A percentile compares a stretch with the other conserved stretches of the same genome.
Conservation (phyloP, 2,113 vertebrate species). For the Equus quagga region DNA sequence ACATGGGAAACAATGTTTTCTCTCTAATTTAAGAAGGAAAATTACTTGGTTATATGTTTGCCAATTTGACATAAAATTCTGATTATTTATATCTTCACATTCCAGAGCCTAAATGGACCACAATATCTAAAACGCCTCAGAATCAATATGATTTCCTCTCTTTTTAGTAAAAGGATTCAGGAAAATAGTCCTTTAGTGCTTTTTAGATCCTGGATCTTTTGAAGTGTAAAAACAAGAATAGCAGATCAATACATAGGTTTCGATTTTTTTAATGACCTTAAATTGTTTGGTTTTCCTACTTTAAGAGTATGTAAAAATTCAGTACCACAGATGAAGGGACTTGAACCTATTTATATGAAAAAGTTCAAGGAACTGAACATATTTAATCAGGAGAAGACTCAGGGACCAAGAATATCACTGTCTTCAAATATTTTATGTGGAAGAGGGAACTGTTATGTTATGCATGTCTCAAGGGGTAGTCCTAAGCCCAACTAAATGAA, state of each 20-base stretch:
- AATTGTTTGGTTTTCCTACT: not conserved
- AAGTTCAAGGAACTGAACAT: not conserved
- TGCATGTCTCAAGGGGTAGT: not conserved
- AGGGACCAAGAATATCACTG: not conserved
- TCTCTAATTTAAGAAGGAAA: not conserved
- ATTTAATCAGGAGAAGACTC: not conserved
- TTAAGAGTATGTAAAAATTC: not conserved
- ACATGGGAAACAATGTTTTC: not conserved
- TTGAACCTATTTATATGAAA: not conserved
- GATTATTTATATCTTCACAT: not conserved
- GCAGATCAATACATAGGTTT: not conserved
- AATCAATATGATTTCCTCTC: not conserved
- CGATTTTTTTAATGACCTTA: not conserved
- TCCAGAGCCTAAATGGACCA: not conserved
- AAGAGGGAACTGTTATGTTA: not conserved
- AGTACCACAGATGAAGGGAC: not conserved
- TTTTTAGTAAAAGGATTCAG: not conserved
- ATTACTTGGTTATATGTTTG: not conserved
- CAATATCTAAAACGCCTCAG: not conserved
- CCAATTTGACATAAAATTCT: conserved; percentile 4
- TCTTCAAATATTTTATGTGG: conserved; percentile 13
- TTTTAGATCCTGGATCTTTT: not conserved
- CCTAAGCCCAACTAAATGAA: not conserved
- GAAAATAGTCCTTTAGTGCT: not conserved
- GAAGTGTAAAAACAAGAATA: not conserved